These are phyloP conservation scores for Erebia epiphron DNA, from an alignment of 2,888 invertebrate species.

Conservation along the genomic window DNA sequence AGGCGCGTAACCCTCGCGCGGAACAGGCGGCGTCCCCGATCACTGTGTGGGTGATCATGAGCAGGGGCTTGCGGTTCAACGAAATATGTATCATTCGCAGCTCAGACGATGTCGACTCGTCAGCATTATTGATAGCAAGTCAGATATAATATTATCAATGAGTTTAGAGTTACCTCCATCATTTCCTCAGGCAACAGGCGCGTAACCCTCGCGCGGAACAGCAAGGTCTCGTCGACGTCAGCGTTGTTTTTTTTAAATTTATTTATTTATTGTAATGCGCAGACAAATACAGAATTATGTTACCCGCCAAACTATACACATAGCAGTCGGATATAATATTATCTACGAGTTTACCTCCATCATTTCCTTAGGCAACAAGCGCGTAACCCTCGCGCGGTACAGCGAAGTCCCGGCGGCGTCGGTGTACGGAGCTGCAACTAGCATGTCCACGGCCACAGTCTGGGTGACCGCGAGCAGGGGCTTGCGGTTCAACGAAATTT, in stretches of 20 bases:
- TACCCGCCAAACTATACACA: too few species aligned
- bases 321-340: too few species aligned
- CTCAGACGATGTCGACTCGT: too few species aligned
- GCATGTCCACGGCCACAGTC: constrained; percentile 40
- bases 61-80: too few species aligned
- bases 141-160: neutral
- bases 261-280: too few species aligned
- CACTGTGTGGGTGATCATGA: constrained; percentile 18
- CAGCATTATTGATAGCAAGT: too few species aligned
- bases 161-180: constrained; percentile 63
- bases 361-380: constrained; percentile 60
- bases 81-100: too few species aligned
- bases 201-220: constrained; percentile 82
- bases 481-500: constrained; percentile 47
- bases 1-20: constrained; percentile 80
- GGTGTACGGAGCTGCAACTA: constrained; percentile 81
- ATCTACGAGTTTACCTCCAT: constrained; percentile 54
- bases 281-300: too few species aligned
- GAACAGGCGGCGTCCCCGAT: constrained; percentile 56
- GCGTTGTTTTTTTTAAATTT: too few species aligned
- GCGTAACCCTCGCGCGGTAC: constrained; percentile 82
- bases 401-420: constrained; percentile 52
- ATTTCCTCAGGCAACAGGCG: constrained; percentile 59
- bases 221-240: constrained; percentile 53
- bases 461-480: constrained; percentile 50